Evolutionary conservation across 2,113 vertebrate species (phyloP).

Genomic region (Micromys minutus): DNA sequence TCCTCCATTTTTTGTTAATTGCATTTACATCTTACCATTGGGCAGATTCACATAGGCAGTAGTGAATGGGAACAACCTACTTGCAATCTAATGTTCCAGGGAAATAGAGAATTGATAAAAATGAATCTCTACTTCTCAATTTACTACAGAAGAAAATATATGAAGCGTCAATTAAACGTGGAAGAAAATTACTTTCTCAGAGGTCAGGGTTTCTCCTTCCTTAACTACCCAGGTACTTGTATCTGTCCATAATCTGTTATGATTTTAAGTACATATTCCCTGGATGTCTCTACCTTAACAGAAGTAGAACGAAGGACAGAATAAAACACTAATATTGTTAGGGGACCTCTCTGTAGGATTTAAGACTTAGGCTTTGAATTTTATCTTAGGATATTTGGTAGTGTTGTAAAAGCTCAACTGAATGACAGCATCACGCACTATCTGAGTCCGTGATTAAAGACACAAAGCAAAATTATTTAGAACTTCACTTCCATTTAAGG

Average conservation of each 20-base stretch:
- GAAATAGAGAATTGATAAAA: constrained; percentile 36
- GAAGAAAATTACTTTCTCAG: constrained; percentile 37
- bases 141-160: constrained; percentile 3
- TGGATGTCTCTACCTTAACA: constrained; percentile 63
- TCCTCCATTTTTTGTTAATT: neutral
- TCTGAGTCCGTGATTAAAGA: constrained; percentile 68
- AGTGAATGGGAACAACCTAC: neutral
- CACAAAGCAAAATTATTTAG: constrained; percentile 71
- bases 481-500: constrained; percentile 69
- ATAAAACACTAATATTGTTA: constrained; percentile 73
- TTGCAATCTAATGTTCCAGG: constrained; percentile 17
- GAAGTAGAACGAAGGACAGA: constrained; percentile 54
- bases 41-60: neutral
- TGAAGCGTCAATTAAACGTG: constrained; percentile 44
- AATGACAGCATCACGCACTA: constrained; percentile 57
- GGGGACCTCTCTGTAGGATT: constrained; percentile 76
- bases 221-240: constrained; percentile 24
- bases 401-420: constrained; percentile 65
- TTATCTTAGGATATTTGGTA: constrained; percentile 70
- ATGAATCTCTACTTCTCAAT: constrained; percentile 24
- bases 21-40: neutral
- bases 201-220: constrained; percentile 51
- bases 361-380: constrained; percentile 75
- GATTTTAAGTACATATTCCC: constrained; percentile 65
- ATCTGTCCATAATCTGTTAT: constrained; percentile 69